phyloP scores from a whole-genome alignment of 2,113 vertebrate species.

The Petaurus breviceps region DNA sequence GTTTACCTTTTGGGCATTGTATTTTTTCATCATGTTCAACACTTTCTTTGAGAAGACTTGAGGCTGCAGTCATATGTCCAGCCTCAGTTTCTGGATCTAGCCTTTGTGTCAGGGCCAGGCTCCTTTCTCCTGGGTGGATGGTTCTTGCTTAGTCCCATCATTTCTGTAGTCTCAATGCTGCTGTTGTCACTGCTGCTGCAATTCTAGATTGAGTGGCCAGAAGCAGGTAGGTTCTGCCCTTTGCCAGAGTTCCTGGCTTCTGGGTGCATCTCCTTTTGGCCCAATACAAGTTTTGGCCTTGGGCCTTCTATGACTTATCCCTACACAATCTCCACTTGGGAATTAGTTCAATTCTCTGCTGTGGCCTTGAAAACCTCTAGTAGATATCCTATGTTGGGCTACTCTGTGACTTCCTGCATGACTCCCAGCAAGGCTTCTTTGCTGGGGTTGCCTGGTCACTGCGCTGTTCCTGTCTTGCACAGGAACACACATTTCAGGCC shows the following conservation, averaged over 20 bases:
- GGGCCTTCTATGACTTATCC: background rate
- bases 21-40: background rate
- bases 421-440: background rate
- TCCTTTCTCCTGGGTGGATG: background rate
- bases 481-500: no score
- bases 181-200: background rate
- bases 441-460: background rate
- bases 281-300: background rate
- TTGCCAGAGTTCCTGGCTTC: background rate
- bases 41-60: background rate
- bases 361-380: background rate
- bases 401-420: background rate
- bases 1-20: background rate
- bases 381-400: background rate
- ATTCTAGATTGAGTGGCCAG: background rate
- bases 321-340: background rate
- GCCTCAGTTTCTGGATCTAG: background rate
- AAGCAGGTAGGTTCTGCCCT: background rate
- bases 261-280: background rate
- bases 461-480: no score
- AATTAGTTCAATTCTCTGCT: background rate
- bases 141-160: background rate
- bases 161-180: background rate
- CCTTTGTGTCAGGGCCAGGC: background rate
- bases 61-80: background rate